Evolutionary conservation across 1,140 invertebrate genomes (phyloP).

Genomic region (Papilio glaucus): DNA sequence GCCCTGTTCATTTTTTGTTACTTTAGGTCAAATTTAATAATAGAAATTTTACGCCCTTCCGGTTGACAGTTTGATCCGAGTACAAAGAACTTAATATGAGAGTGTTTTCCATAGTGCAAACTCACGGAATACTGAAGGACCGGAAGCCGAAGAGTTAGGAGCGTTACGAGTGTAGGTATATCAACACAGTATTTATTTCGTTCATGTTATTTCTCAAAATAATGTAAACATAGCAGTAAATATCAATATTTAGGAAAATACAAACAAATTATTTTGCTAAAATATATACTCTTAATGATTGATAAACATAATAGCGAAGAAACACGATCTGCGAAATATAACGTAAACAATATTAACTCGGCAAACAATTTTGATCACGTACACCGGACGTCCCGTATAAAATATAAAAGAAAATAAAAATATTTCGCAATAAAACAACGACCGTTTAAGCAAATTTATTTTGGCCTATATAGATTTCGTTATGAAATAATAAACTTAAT

Average conservation of each 20-base stretch:
- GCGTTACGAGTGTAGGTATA: too few species aligned
- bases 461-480: neutral
- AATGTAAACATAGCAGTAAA: neutral
- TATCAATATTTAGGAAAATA: neutral
- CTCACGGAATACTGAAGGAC: too few species aligned
- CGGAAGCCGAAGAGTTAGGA: too few species aligned
- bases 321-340: neutral
- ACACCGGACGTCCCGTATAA: neutral
- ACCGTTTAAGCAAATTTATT: neutral
- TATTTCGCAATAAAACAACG: neutral
- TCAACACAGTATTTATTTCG: too few species aligned
- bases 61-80: too few species aligned
- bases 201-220: neutral
- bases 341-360: neutral
- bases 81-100: too few species aligned
- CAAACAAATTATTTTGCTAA: neutral
- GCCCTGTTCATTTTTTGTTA: too few species aligned
- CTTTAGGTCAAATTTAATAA: too few species aligned
- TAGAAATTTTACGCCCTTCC: too few species aligned
- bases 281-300: neutral
- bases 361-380: neutral
- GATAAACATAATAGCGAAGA: conserved; percentile 6
- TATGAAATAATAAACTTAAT: too few species aligned
- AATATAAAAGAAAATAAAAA: neutral
- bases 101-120: too few species aligned